Base-by-base conservation (phyloP, 2,888 invertebrate genomes). In the Eupithecia dodoneata region DNA sequence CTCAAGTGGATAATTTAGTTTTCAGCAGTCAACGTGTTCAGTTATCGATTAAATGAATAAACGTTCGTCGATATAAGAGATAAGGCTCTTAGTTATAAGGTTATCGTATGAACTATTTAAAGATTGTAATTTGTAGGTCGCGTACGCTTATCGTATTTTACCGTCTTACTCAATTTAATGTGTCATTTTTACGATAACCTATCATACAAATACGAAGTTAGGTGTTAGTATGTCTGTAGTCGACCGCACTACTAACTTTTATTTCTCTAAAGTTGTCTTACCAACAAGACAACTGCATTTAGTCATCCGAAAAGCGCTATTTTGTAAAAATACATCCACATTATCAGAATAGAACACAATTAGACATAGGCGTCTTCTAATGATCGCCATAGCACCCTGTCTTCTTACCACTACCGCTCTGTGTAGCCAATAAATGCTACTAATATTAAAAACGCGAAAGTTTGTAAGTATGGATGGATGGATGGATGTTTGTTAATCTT, bases 181-280 rank as follows among this genome's bases (percentile, higher is more conserved):
- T 66, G 66, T 66, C 66, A 66, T 15, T 15, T 42, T 42, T 15
- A 65, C 7, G 66, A 66, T 42, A 66, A 66, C 65, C 65, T 66
- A 59, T 63, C 63, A 63, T 63, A 30, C 30, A 30, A 10, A 63
- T 63, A 30, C 63, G 18, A 7, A 55, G n/a, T 59, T 15, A 10
- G 18, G 59, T 9, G 10, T 59, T 18, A 9, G n/a, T n/a, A 18
- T 18, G n/a, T 10, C 7, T 9, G 18, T 18, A 59, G 55, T 18
- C 18, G 10, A 18, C 10, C 10, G 10, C 12, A 63, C 63, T 59
- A 55, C n/a, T 7, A 4, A 10, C 2, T 12, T 10, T 10, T 63
- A 30, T 63, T 10, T 18, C 30, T 63, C 7, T 59, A 18, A 18
- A 55, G 55, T n/a, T n/a, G n/a, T n/a, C 55, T 55, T 55, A 55